These are phyloP conservation scores for Microtus oregoni DNA, from an alignment of 2,113 vertebrate species.

Conservation along the genomic window DNA sequence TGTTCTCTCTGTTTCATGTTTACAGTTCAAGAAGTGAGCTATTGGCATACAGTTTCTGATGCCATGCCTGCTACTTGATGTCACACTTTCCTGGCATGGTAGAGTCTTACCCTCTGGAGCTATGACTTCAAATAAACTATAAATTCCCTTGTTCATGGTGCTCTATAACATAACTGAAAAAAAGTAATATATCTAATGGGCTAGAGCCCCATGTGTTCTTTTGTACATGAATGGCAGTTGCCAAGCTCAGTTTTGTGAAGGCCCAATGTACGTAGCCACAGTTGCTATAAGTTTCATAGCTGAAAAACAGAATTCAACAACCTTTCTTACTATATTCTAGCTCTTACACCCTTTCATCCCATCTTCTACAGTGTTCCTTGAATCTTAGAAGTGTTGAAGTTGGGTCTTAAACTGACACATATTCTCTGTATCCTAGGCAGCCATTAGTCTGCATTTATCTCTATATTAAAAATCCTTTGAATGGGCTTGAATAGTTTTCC, in stretches of 20 bases:
- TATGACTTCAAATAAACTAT: not conserved
- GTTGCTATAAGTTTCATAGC: not conserved
- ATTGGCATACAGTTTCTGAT: not conserved
- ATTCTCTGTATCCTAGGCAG: no score
- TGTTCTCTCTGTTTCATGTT: not conserved
- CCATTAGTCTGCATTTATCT: not conserved
- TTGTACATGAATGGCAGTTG: not conserved
- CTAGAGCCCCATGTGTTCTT: not conserved
- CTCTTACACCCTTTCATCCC: not conserved
- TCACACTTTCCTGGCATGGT: not conserved
- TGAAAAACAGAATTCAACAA: not conserved
- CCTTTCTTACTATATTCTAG: not conserved
- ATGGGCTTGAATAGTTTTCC: not conserved
- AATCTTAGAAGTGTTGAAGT: not conserved
- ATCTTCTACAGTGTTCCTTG: not conserved
- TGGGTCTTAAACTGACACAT: no score
- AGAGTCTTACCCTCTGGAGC: not conserved
- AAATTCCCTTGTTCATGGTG: not conserved
- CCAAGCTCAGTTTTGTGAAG: not conserved
- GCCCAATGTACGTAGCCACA: not conserved
- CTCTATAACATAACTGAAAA: not conserved
- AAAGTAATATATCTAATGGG: not conserved
- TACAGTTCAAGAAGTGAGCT: not conserved
- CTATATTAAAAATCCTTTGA: not conserved
- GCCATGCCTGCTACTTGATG: not conserved